Percentiles rank a stretch among this genome's conserved stretches.
Evolutionary conservation across 2,113 vertebrate genomes (phyloP).

Genomic region (Mola mola): DNA sequence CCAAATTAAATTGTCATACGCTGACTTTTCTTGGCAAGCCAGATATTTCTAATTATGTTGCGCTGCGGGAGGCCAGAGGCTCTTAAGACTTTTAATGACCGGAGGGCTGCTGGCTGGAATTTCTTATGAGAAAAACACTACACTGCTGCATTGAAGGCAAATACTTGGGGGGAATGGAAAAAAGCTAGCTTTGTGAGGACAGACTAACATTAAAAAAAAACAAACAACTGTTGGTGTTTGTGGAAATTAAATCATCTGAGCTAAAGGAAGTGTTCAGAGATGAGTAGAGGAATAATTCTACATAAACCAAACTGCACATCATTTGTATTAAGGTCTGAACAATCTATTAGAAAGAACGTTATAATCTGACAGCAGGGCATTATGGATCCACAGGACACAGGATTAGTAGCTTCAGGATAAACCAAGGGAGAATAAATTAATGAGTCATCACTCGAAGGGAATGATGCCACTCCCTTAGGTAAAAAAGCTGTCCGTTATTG

Average conservation of each 20-base stretch:
- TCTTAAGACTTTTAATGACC: constrained; percentile 26
- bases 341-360: constrained; percentile 1
- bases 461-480: constrained; percentile 57
- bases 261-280: constrained; percentile 11
- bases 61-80: constrained; percentile 22
- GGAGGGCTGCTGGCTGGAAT: constrained; percentile 18
- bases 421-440: constrained; percentile 40
- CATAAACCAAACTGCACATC: constrained; percentile 11
- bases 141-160: constrained; percentile 18
- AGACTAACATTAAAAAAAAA: not conserved
- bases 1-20: constrained; percentile 8
- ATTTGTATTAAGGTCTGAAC: constrained; percentile 2
- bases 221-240: not conserved
- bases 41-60: constrained; percentile 37
- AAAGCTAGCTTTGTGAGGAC: too few relatives aligned
- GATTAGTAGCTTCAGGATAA: constrained; percentile 50
- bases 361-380: constrained; percentile 19
- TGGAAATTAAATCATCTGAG: constrained; percentile 33
- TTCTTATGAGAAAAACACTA: constrained; percentile 30
- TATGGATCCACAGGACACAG: constrained; percentile 7
- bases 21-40: constrained; percentile 11
- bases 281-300: not conserved
- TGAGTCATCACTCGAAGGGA: constrained; percentile 64
- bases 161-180: too few relatives aligned
- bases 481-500: constrained; percentile 30